Base-by-base conservation (phyloP, 2,888 invertebrate species). In the Calameuta pallipes region DNA sequence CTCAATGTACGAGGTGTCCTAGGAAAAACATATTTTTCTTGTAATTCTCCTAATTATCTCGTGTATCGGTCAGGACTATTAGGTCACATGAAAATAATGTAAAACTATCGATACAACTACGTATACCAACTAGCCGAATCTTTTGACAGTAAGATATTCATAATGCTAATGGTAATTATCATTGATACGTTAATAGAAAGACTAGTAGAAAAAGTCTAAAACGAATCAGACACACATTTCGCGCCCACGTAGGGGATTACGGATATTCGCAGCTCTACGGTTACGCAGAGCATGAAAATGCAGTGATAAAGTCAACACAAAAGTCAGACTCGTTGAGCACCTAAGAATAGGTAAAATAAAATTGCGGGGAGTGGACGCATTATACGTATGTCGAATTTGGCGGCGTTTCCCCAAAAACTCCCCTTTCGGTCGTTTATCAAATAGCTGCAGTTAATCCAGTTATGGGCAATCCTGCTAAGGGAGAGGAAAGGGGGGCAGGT, bases 361-460 rank as follows among this genome's bases (percentile, higher is more conserved):
- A 12, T 12, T 12, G 12, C 23, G 23, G 9, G 23, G 2, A 41
- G 2, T 9, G 9, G 6, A 23, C 23, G 41, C 41, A 56, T 56
- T 56, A 56, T 56, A 0, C 41, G 41, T 56, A 6, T 1, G 23
- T 23, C 41, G 41, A 56, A 23, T 56, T 23, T 56, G 23, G 41
- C 9, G 6, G 41, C 41, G 23, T 56, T 56, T 23, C 9, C 41
- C 41, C 15, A 56, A 41, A 56, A 56, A 56, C 41, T 56, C 41
- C 34, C 75, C 41, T 15, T 56, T 81, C 78, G 83, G 84, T 85
- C 88, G 88, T 90, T 89, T 88, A 86, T 89, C 90, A 89, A 91
- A 89, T 87, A 87, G 85, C 86, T 87, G 86, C 86, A 88, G 88
- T 90, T 90, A 90, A 91, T 90, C 87, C 88, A 83, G 88, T 91